Percentiles rank a stretch among this genome's conserved stretches.
phyloP scores from a whole-genome alignment of 2,113 vertebrate genomes.

The Dipodomys stephensi region DNA sequence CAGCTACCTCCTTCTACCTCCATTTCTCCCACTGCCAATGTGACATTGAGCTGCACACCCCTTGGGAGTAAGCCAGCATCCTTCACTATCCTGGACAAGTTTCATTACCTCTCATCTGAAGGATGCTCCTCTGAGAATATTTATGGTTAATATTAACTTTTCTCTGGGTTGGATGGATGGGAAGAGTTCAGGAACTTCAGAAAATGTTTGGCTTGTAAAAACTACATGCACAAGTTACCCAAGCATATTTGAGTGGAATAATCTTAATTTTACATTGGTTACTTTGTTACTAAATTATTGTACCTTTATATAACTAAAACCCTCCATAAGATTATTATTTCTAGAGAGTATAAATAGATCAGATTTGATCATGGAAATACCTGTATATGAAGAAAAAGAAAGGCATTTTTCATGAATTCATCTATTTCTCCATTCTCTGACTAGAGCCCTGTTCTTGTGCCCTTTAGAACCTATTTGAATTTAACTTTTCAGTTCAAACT shows the following conservation, averaged over 20 bases:
- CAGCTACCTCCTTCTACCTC: not conserved
- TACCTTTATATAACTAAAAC: not conserved
- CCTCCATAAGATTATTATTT: not conserved
- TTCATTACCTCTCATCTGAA: not conserved
- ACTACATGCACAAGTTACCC: not conserved
- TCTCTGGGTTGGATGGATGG: not conserved
- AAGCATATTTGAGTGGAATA: not conserved
- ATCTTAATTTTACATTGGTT: not conserved
- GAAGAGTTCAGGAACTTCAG: not conserved
- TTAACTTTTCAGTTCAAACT: not conserved
- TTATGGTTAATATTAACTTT: not conserved
- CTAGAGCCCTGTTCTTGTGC: not conserved
- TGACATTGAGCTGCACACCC: not conserved
- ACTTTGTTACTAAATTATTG: not conserved
- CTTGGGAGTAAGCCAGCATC: rapidly evolving
- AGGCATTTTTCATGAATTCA: rapidly evolving
- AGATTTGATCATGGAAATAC: not conserved
- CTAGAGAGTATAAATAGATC: not conserved
- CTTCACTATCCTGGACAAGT: rapidly evolving
- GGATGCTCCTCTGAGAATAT: not conserved
- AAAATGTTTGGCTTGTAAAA: not conserved
- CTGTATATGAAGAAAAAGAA: not conserved
- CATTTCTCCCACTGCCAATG: rapidly evolving
- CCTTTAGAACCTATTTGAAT: not conserved
- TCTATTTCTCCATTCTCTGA: not conserved